phyloP scores from a whole-genome alignment of 23 tunicate species.

The Phallusia fumigata region DNA sequence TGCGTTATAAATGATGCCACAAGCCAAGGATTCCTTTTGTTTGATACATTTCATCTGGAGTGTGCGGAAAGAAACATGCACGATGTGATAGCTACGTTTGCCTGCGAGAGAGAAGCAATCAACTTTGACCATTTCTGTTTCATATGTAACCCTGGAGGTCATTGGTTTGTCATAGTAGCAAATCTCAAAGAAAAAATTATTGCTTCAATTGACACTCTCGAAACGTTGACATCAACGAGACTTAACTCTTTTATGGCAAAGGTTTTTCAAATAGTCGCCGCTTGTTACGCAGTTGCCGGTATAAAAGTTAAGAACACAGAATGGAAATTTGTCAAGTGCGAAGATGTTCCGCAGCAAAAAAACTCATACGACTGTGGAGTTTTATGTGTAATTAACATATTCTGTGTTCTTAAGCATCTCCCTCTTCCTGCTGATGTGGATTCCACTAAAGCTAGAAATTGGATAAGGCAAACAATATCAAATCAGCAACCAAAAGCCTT shows the following conservation, averaged over 20 bases:
- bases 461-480: constrained; percentile 7
- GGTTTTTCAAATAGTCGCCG: not conserved
- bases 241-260: constrained; percentile 9
- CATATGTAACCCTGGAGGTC: constrained; percentile 10
- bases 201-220: constrained; percentile 14
- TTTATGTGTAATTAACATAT: constrained; percentile 4
- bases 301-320: not conserved
- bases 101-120: constrained; percentile 16
- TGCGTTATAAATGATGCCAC: constrained; percentile 8
- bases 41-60: not conserved
- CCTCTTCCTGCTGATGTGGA: constrained; percentile 3
- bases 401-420: not conserved
- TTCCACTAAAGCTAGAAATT: constrained; percentile 9
- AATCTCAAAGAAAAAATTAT: constrained; percentile 19
- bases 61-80: not conserved
- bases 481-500: constrained; percentile 1
- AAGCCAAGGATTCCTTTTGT: not conserved
- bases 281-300: constrained; percentile 12
- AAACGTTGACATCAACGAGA: not conserved
- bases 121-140: constrained; percentile 4
- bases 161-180: constrained; percentile 12
- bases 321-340: constrained; percentile 12
- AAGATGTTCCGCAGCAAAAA: constrained; percentile 10
- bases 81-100: constrained; percentile 15
- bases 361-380: constrained; percentile 9